Evolutionary conservation across 2,113 vertebrate species (phyloP), one percentile per base, ranked within the genome.

Genomic region (Rallus limicola): DNA sequence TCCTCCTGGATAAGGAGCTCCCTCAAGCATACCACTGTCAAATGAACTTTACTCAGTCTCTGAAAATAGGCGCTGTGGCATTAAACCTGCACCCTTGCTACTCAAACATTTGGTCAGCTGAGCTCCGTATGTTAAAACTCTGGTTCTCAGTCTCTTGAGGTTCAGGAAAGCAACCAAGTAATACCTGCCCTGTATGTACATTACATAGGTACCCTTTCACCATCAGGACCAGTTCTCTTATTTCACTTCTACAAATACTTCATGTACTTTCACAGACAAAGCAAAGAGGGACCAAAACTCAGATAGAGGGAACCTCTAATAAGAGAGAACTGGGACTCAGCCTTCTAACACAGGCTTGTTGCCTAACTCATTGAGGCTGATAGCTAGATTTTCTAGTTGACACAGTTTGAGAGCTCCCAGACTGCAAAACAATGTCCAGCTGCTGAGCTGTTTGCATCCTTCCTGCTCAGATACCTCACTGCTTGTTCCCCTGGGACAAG

Each of bases 61-160:
- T 79, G 84, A 91, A 96, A 89, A 93, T 46, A 96, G 48, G 18
- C 10, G 83, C 34, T 50, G 56, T 90, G 91, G 83, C 81, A 84
- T 94, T 91, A 88, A 92, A 88, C 8, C 31, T 84, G 23, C 44
- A 65, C n/a, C 55, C 59, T 76, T 1, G 1, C 90, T 59, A 82
- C 36, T 23, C 68, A 89, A 82, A 59, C 81, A 55, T 63, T 95
- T 89, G 50, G 44, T 65, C 72, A 79, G 44, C 62, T 82, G 44
- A 91, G 33, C 29, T 85, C 77, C 59, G 26, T 76, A 48, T 42
- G 59, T 62, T 62, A 60, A 69, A 94, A 24, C 19, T 31, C 44
- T 63, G 11, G 8, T 79, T 92, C n/a, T 79, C 44, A 17, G 8
- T 19, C 58, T 55, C 62, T 46, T 82, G 36, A 74, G 59, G 42